These are phyloP conservation scores for Tetanocera ferruginea DNA, from an alignment of 2,888 invertebrate genomes.

Conservation along the genomic window DNA sequence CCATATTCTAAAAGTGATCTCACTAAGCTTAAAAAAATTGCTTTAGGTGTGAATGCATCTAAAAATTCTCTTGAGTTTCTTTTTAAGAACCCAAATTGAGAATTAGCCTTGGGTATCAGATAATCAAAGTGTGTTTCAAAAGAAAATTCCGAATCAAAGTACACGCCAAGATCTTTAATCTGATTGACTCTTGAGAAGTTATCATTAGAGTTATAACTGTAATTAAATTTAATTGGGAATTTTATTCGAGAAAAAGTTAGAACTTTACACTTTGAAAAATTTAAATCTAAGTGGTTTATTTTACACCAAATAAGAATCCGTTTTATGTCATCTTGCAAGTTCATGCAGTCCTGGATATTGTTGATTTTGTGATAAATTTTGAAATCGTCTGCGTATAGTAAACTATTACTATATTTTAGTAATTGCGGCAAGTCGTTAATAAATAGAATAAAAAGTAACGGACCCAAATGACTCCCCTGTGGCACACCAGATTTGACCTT, in stretches of 20 bases:
- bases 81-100: background rate
- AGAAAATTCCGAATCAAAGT: no score
- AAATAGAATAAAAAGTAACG: background rate
- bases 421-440: background rate
- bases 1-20: conserved; percentile 1
- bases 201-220: background rate
- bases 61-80: background rate
- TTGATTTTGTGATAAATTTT: background rate
- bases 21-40: background rate
- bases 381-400: background rate
- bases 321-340: background rate
- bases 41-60: background rate
- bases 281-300: background rate
- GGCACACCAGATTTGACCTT: background rate
- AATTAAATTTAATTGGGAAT: background rate
- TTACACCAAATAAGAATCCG: background rate
- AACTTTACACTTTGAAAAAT: background rate
- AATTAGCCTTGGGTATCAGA: background rate
- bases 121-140: no score
- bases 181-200: background rate
- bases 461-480: conserved; percentile 10
- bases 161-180: no score
- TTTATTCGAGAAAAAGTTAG: background rate
- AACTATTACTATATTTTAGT: background rate
- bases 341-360: background rate